Conservation (phyloP, 2,113 vertebrate genomes). For the Perognathus longimembris region DNA sequence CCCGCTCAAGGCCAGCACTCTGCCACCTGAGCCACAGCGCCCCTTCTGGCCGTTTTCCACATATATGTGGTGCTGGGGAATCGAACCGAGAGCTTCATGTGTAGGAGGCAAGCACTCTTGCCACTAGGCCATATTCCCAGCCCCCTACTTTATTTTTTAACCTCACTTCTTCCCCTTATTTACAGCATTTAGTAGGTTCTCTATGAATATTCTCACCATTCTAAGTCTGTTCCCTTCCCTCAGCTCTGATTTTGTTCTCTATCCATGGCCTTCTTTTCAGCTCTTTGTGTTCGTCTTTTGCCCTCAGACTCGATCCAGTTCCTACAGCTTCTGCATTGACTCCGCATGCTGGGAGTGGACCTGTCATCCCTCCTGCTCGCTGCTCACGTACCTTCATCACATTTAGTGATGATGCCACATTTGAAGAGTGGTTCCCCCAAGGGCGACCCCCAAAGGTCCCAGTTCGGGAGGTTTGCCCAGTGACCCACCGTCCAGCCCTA, state of each 20-base stretch:
- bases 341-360: slow-evolving; percentile 3
- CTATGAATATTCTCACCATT: neutral
- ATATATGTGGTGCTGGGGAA: no score
- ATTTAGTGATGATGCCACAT: slow-evolving; percentile 94
- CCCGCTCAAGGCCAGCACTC: no score
- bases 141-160: no score
- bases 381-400: slow-evolving; percentile 96
- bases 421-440: slow-evolving; percentile 89
- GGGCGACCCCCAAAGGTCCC: slow-evolving; percentile 86
- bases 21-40: no score
- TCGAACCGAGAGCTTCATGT: no score
- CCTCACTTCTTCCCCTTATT: neutral
- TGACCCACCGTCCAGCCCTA: slow-evolving; percentile 93
- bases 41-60: no score
- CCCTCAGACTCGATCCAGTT: slow-evolving; percentile 92
- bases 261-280: neutral
- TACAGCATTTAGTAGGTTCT: neutral
- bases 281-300: neutral
- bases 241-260: neutral
- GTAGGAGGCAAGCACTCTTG: no score
- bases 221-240: fast-evolving
- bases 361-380: slow-evolving; percentile 43
- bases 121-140: no score
- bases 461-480: slow-evolving; percentile 93
- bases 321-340: slow-evolving; percentile 73